Percentiles rank a stretch among this genome's conserved stretches.
phyloP scores from a whole-genome alignment of 2,888 invertebrate genomes.

The Agrilus mali region DNA sequence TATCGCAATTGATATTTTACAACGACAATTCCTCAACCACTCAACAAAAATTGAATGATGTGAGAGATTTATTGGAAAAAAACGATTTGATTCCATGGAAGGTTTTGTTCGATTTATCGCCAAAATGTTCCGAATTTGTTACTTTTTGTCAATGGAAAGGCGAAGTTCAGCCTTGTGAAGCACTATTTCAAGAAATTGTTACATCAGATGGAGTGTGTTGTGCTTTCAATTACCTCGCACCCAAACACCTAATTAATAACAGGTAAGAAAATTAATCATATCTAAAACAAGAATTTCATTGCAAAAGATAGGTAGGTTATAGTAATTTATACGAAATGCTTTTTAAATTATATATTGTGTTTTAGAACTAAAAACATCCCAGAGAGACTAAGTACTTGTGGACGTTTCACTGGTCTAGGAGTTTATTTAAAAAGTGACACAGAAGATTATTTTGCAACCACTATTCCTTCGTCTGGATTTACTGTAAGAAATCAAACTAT shows the following conservation, averaged over 20 bases:
- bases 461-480: conserved; percentile 3
- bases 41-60: conserved; percentile 2
- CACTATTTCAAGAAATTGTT: not conserved
- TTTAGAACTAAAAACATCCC: too few relatives aligned
- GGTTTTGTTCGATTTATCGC: too few relatives aligned
- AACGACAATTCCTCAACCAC: not conserved
- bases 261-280: too few relatives aligned
- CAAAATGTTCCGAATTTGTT: too few relatives aligned
- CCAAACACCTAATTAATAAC: not conserved
- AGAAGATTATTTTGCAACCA: conserved; percentile 6
- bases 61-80: not conserved
- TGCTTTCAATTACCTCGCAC: conserved; percentile 5
- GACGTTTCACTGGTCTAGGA: too few relatives aligned
- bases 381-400: too few relatives aligned
- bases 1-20: conserved; percentile 1
- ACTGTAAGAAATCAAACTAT: conserved; percentile 2
- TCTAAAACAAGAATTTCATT: too few relatives aligned
- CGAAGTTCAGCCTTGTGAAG: conserved; percentile 5
- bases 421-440: not conserved
- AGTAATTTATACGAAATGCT: too few relatives aligned
- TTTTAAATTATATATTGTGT: too few relatives aligned
- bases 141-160: too few relatives aligned
- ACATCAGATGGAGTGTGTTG: conserved; percentile 9
- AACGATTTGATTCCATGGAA: too few relatives aligned
- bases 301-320: too few relatives aligned